Conservation (phyloP, 2,888 invertebrate species). For the Maniola hyperantus region DNA sequence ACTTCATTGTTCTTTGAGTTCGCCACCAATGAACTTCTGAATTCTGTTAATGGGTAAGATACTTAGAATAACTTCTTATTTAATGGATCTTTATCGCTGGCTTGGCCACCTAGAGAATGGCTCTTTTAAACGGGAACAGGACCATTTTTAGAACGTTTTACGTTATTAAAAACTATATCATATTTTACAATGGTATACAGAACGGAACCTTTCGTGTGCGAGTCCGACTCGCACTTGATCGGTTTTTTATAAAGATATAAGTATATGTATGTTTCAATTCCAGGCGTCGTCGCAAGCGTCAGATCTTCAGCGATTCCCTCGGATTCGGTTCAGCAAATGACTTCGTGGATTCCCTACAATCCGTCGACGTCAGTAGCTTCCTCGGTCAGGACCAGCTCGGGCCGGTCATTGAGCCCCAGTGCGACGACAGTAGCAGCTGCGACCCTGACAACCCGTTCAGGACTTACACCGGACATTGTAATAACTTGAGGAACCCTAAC, state of each 20-base stretch:
- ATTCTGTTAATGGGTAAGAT: slow-evolving; percentile 82
- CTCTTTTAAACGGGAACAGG: too few species aligned
- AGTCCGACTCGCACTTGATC: too few species aligned
- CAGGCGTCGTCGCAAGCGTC: slow-evolving; percentile 86
- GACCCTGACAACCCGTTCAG: slow-evolving; percentile 88
- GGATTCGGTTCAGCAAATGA: slow-evolving; percentile 82
- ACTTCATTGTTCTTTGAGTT: slow-evolving; percentile 93
- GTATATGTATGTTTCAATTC: slow-evolving; percentile 36
- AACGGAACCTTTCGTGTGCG: too few species aligned
- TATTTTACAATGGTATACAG: too few species aligned
- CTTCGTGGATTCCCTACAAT: slow-evolving; percentile 89
- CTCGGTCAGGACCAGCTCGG: slow-evolving; percentile 83
- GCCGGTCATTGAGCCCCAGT: slow-evolving; percentile 86
- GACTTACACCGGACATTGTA: slow-evolving; percentile 92
- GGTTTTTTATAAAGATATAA: too few species aligned
- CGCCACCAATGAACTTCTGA: slow-evolving; percentile 92
- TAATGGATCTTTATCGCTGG: background rate
- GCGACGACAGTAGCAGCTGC: slow-evolving; percentile 88
- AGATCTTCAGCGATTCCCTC: slow-evolving; percentile 85
- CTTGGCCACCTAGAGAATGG: too few species aligned
- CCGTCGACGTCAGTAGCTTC: slow-evolving; percentile 89
- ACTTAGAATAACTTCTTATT: background rate
- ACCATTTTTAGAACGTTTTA: too few species aligned
- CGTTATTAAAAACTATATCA: too few species aligned
- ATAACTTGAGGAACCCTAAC: slow-evolving; percentile 91